Evolutionary conservation across 2,888 invertebrate species (phyloP).

Genomic region (Macrosoma leucophasiata): DNA sequence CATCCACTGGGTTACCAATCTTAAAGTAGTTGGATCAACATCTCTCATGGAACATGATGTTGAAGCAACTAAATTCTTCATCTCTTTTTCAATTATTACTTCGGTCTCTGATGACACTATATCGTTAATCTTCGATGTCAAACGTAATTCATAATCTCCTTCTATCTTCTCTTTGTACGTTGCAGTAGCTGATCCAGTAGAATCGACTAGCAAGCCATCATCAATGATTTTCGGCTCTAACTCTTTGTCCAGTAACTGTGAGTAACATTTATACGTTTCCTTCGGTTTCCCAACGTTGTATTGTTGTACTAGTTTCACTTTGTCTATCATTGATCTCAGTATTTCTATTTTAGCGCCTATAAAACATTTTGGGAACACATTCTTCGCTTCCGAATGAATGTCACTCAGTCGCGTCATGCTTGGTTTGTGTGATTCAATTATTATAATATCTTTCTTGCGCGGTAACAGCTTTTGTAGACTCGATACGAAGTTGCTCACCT

Average conservation of each 20-base stretch:
- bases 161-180: slow-evolving; percentile 51
- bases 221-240: slow-evolving; percentile 43
- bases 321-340: slow-evolving; percentile 52
- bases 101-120: slow-evolving; percentile 63
- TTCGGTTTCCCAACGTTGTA: slow-evolving; percentile 59
- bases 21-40: slow-evolving; percentile 53
- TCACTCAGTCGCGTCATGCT: slow-evolving; percentile 48
- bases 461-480: slow-evolving; percentile 56
- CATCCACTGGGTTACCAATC: slow-evolving; percentile 56
- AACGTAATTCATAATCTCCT: slow-evolving; percentile 45
- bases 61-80: slow-evolving; percentile 43
- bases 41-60: slow-evolving; percentile 50
- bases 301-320: slow-evolving; percentile 57
- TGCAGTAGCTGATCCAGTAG: slow-evolving; percentile 58
- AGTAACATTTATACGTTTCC: slow-evolving; percentile 50
- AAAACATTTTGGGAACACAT: slow-evolving; percentile 61
- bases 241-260: slow-evolving; percentile 57
- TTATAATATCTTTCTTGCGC: slow-evolving; percentile 51
- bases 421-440: slow-evolving; percentile 37
- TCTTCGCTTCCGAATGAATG: slow-evolving; percentile 59
- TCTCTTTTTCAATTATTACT: slow-evolving; percentile 49
- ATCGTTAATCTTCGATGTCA: slow-evolving; percentile 59
- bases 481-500: slow-evolving; percentile 52
- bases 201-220: slow-evolving; percentile 53
- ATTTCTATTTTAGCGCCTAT: slow-evolving; percentile 55